These are phyloP conservation scores for Keiferia lycopersicella DNA, from an alignment of 2,888 invertebrate genomes.

Conservation along the genomic window DNA sequence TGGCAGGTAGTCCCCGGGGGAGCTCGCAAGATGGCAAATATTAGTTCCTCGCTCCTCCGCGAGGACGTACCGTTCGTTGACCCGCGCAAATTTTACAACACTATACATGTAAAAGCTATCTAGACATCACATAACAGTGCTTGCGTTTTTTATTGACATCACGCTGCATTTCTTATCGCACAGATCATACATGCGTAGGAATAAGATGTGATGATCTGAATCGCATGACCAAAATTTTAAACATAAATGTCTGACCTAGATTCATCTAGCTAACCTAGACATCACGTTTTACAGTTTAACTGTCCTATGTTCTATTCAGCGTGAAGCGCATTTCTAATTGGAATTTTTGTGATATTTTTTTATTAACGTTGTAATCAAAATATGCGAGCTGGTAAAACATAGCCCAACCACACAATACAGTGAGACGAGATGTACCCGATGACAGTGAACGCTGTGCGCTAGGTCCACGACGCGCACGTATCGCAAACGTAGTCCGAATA, in stretches of 20 bases:
- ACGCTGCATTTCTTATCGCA: constrained; percentile 39
- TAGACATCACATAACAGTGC: constrained; percentile 49
- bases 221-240: constrained; percentile 21
- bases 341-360: too few relatives aligned
- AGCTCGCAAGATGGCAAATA: constrained; percentile 73
- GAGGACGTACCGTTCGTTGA: constrained; percentile 67
- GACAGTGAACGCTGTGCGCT: constrained; percentile 47
- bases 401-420: too few relatives aligned
- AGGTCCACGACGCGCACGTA: constrained; percentile 50
- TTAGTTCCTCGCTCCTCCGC: constrained; percentile 65
- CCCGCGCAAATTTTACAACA: constrained; percentile 67
- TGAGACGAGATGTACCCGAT: constrained; percentile 2
- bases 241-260: constrained; percentile 17
- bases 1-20: constrained; percentile 66
- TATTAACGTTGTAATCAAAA: too few relatives aligned
- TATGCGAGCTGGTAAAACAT: too few relatives aligned
- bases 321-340: too few relatives aligned
- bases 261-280: constrained; percentile 2
- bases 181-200: constrained; percentile 34
- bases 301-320: not conserved
- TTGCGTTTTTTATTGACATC: constrained; percentile 37
- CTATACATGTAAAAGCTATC: constrained; percentile 50
- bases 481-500: constrained; percentile 68
- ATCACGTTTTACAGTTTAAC: constrained; percentile 4
- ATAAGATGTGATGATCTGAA: constrained; percentile 25